Conservation (phyloP, 2,888 invertebrate species). For the Melinopterus prodromus region DNA sequence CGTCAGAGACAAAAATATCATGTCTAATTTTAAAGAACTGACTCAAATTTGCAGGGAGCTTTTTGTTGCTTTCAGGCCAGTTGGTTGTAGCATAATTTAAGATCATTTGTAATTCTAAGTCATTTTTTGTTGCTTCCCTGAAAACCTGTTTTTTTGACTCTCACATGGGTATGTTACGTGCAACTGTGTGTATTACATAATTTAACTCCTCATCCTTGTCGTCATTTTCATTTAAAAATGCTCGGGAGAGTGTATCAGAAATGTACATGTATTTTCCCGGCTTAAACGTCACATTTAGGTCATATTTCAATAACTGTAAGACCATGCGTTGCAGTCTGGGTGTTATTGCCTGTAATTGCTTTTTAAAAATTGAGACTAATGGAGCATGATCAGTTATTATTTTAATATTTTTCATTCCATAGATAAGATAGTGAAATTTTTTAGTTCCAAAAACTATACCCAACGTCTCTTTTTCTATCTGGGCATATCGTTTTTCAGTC, state of each 20-base stretch:
- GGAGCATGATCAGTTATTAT: slow-evolving; percentile 35
- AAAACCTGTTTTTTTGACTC: background rate
- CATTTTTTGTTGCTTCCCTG: background rate
- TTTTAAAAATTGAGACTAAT: slow-evolving; percentile 31
- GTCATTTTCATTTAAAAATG: slow-evolving; percentile 9
- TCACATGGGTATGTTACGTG: background rate
- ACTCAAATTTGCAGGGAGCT: background rate
- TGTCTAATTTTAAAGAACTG: background rate
- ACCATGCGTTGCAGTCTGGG: slow-evolving; percentile 32
- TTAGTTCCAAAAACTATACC: slow-evolving; percentile 29
- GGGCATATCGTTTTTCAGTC: slow-evolving; percentile 20
- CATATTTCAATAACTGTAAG: slow-evolving; percentile 47
- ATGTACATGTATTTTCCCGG: slow-evolving; percentile 41
- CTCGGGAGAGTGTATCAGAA: slow-evolving; percentile 27
- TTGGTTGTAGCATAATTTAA: background rate
- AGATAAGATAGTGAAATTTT: slow-evolving; percentile 34
- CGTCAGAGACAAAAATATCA: too few relatives aligned
- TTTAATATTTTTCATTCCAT: slow-evolving; percentile 26
- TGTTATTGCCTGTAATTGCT: slow-evolving; percentile 21
- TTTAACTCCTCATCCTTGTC: too few relatives aligned
- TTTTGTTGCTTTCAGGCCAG: background rate
- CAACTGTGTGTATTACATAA: background rate
- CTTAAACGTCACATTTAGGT: slow-evolving; percentile 44
- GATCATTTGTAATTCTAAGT: background rate
- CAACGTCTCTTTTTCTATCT: slow-evolving; percentile 33